A percentile compares a stretch with the other conserved stretches of the same genome.
These are phyloP conservation scores for Sus cebifrons DNA, from an alignment of 2,797 vertebrate genomes.

Conservation along the genomic window DNA sequence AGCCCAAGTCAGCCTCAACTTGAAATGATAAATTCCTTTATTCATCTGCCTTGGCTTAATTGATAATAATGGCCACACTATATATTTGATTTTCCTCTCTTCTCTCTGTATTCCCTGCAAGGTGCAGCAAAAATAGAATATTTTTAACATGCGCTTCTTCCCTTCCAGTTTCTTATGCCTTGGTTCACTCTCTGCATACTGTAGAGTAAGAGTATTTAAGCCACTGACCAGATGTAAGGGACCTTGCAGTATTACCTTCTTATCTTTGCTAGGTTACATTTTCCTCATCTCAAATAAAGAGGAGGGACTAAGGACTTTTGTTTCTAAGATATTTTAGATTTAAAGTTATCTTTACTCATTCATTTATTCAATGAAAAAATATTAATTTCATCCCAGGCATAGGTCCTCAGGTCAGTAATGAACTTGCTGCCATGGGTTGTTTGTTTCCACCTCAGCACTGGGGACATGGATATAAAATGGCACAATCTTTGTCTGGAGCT, in stretches of 20 bases:
- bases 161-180: background rate
- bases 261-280: background rate
- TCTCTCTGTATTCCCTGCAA: background rate
- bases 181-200: background rate
- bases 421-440: constrained; percentile 26
- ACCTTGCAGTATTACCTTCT: background rate
- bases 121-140: background rate
- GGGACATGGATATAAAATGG: constrained; percentile 17
- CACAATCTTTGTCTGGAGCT: constrained; percentile 9
- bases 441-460: constrained; percentile 58
- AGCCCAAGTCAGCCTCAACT: background rate
- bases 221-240: background rate
- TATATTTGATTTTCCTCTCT: background rate
- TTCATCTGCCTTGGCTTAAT: background rate
- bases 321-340: constrained; percentile 49
- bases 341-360: constrained; percentile 20
- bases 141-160: background rate
- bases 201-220: background rate
- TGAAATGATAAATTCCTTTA: constrained; percentile 56
- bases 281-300: background rate
- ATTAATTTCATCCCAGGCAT: constrained; percentile 52
- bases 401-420: constrained; percentile 31
- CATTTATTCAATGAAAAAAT: constrained; percentile 42
- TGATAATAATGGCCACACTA: background rate
- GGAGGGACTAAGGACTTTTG: background rate